Percentiles rank a stretch among this genome's conserved stretches.
phyloP scores from a whole-genome alignment of 92 coral and sea anemone species.

The Desmophyllum pertusum region DNA sequence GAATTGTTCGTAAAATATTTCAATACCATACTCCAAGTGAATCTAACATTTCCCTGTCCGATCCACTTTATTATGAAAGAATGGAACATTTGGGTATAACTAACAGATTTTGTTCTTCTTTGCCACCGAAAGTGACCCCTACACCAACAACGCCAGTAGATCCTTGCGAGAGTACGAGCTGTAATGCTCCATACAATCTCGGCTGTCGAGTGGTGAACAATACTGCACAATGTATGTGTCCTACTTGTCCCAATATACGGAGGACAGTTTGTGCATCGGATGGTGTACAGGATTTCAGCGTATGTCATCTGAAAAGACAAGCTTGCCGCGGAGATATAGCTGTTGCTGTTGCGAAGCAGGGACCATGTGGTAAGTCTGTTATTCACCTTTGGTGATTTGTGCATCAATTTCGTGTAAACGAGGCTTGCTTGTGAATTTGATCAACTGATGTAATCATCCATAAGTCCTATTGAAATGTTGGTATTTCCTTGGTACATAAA shows the following conservation, averaged over 20 bases:
- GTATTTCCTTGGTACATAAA: no score
- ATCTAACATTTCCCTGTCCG: no score
- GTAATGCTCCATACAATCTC: constrained; percentile 15
- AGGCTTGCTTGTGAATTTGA: no score
- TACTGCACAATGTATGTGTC: constrained; percentile 2
- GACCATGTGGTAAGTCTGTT: constrained; percentile 12
- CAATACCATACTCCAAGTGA: no score
- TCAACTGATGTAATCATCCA: no score
- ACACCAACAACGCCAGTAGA: no score
- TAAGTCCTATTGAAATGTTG: no score
- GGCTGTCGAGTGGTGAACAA: constrained; percentile 3
- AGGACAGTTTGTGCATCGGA: constrained; percentile 10
- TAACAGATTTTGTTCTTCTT: not conserved
- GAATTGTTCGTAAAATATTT: no score
- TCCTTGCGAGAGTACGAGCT: not conserved
- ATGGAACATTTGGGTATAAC: not conserved
- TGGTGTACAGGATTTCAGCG: constrained; percentile 10
- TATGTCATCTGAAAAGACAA: constrained; percentile 6
- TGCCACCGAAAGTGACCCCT: no score
- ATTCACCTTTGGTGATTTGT: no score
- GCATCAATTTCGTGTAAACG: no score
- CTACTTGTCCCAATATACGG: not conserved
- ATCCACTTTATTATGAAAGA: no score
- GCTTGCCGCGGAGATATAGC: not conserved
- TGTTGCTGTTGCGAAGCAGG: constrained; percentile 16